Evolutionary conservation across 1,140 invertebrate genomes (phyloP).

Genomic region (silkworm (Bombyx mori)): ASM3026992v2 NC_085133.1:8978501-8979000

Average conservation of each 20-base stretch:
- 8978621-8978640: slow-evolving; percentile 63
- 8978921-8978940: slow-evolving; percentile 49
- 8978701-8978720: slow-evolving; percentile 25
- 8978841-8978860: slow-evolving; percentile 33
- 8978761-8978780: slow-evolving; percentile 45
- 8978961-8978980: slow-evolving; percentile 50
- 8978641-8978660: slow-evolving; percentile 61
- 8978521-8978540: slow-evolving; percentile 45
- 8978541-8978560: slow-evolving; percentile 54
- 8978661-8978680: slow-evolving; percentile 58
- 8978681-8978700: slow-evolving; percentile 53
- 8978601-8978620: slow-evolving; percentile 52
- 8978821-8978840: slow-evolving; percentile 47
- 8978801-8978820: slow-evolving; percentile 37
- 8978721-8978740: slow-evolving; percentile 23
- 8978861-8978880: slow-evolving; percentile 56
- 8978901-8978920: slow-evolving; percentile 40
- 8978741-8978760: slow-evolving; percentile 11
- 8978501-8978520: slow-evolving; percentile 49
- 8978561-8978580: slow-evolving; percentile 34
- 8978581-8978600: slow-evolving; percentile 51
- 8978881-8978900: slow-evolving; percentile 49
- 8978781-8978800: slow-evolving; percentile 49
- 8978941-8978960: slow-evolving; percentile 54
- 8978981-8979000: slow-evolving; percentile 59